phyloP scores from a whole-genome alignment of 2,888 invertebrate genomes.

The Hirudinaria manillensis region DNA sequence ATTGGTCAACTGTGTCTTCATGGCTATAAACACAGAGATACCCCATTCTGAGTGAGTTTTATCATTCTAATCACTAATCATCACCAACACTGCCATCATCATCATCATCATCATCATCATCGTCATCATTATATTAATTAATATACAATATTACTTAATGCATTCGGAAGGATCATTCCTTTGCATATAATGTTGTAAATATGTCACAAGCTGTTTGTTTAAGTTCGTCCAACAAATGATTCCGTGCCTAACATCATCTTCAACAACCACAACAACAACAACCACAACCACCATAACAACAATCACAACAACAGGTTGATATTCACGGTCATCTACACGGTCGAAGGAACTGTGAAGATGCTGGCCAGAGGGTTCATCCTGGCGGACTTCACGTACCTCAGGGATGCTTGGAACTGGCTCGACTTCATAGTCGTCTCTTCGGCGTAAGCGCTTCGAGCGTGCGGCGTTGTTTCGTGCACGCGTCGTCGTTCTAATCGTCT shows the following conservation, averaged over 20 bases:
- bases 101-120: neutral
- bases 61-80: neutral
- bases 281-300: neutral
- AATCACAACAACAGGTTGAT: constrained; percentile 70
- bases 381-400: constrained; percentile 98
- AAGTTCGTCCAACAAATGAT: too few relatives aligned
- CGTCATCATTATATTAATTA: neutral
- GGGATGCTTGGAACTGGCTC: constrained; percentile 99
- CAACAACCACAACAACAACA: neutral
- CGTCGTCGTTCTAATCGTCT: too few relatives aligned
- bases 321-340: constrained; percentile 99
- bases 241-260: neutral
- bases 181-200: too few relatives aligned
- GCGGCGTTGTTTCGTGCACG: too few relatives aligned
- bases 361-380: constrained; percentile 98
- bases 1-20: constrained; percentile 95
- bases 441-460: constrained; percentile 80
- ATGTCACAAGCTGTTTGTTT: too few relatives aligned
- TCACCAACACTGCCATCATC: neutral
- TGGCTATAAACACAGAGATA: constrained; percentile 62
- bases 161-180: too few relatives aligned
- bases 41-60: constrained; percentile 25
- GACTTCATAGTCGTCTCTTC: constrained; percentile 99
- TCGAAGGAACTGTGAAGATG: constrained; percentile 98
- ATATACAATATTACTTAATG: too few relatives aligned